phyloP scores from a whole-genome alignment of 2,888 invertebrate species.

The Hypolimnas misippus region DNA sequence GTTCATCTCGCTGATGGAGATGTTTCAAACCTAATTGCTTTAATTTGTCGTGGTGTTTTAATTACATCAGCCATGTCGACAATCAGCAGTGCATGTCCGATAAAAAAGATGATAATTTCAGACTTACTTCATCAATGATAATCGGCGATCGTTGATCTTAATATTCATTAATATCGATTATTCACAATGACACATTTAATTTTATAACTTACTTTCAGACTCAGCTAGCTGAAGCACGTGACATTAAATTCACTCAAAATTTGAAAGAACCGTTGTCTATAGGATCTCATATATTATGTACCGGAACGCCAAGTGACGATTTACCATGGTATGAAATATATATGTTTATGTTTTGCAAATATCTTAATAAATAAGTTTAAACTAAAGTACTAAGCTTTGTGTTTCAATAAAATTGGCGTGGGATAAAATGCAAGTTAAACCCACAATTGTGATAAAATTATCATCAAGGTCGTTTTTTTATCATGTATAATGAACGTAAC shows the following conservation, averaged over 20 bases:
- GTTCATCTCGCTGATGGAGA: neutral
- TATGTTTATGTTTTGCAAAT: neutral
- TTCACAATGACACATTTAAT: neutral
- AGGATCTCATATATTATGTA: constrained; percentile 71
- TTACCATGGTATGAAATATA: constrained; percentile 65
- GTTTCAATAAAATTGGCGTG: neutral
- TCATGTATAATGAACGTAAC: too few species aligned
- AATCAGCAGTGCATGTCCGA: too few species aligned
- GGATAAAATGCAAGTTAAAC: too few species aligned
- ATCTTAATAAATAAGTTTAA: neutral
- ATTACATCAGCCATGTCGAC: too few species aligned
- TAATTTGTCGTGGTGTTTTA: too few species aligned
- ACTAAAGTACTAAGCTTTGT: neutral
- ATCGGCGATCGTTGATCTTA: neutral
- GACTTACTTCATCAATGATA: too few species aligned
- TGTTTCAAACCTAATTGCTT: neutral
- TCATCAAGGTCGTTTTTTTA: too few species aligned
- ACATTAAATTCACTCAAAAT: constrained; percentile 69
- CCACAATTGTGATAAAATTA: too few species aligned
- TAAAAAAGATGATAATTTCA: too few species aligned
- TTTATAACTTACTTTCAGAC: constrained; percentile 58
- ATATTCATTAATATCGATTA: neutral
- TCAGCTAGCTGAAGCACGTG: constrained; percentile 71
- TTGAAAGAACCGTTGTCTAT: constrained; percentile 65
- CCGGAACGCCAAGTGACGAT: constrained; percentile 73